A percentile compares a stretch with the other conserved stretches of the same genome.
Evolutionary conservation across 2,888 invertebrate species (phyloP).

Genomic region (Athalia circularis): DNA sequence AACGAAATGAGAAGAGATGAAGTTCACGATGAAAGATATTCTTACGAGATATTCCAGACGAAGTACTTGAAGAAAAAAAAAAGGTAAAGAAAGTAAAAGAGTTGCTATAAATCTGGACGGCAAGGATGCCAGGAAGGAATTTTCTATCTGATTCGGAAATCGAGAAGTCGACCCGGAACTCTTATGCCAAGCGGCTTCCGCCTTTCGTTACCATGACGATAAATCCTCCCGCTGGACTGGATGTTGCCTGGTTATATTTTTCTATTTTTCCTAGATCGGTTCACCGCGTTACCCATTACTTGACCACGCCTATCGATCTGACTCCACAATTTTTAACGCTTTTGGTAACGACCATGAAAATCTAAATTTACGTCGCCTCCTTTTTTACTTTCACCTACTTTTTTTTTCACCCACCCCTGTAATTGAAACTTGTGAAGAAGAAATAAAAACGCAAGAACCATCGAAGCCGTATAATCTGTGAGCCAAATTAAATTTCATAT

Average conservation of each 20-base stretch:
- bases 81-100: background rate
- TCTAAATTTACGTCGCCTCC: background rate
- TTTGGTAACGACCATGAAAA: conserved; percentile 32
- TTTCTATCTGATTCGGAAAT: conserved; percentile 65
- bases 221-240: conserved; percentile 58
- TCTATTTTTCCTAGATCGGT: conserved; percentile 56
- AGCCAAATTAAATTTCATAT: too few species aligned
- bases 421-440: too few species aligned
- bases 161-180: conserved; percentile 62
- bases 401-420: background rate
- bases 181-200: conserved; percentile 64
- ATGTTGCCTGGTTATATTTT: conserved; percentile 57
- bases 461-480: too few species aligned
- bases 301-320: conserved; percentile 43
- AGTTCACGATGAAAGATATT: conserved; percentile 21
- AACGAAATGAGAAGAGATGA: background rate
- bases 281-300: conserved; percentile 51
- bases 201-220: conserved; percentile 65
- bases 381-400: background rate
- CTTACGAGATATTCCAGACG: conserved; percentile 22
- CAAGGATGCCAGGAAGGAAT: conserved; percentile 57
- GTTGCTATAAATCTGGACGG: conserved; percentile 53
- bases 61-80: conserved; percentile 21
- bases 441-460: too few species aligned
- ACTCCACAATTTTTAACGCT: conserved; percentile 41